Evolutionary conservation across 2,888 invertebrate genomes (phyloP).

Genomic region (Archips xylosteana): DNA sequence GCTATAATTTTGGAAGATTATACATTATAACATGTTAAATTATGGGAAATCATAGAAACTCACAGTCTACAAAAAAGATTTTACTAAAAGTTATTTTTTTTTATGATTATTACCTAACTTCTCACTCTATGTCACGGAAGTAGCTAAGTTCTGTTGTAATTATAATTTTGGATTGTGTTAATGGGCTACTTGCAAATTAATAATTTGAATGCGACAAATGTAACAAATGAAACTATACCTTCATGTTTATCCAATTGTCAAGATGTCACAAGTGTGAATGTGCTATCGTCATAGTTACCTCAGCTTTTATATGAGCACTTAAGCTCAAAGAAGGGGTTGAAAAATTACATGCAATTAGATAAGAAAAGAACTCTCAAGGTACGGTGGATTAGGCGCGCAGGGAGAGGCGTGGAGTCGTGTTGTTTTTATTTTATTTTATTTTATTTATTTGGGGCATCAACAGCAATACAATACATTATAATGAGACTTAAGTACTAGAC

Average conservation of each 20-base stretch:
- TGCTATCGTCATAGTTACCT: slow-evolving; percentile 44
- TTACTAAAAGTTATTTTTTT: no score
- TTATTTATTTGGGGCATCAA: neutral
- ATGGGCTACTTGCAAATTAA: neutral
- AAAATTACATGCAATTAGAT: slow-evolving; percentile 73
- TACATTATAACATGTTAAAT: no score
- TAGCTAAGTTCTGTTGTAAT: neutral
- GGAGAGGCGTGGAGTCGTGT: slow-evolving; percentile 54
- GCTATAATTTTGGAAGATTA: no score
- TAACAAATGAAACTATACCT: slow-evolving; percentile 49
- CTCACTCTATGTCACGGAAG: no score
- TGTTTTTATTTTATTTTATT: no score
- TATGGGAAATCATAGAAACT: no score
- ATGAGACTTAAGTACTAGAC: no score
- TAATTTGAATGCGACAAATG: neutral
- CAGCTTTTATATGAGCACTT: slow-evolving; percentile 67
- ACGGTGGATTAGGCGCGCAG: slow-evolving; percentile 52
- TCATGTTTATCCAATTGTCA: slow-evolving; percentile 52
- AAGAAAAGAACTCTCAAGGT: slow-evolving; percentile 76
- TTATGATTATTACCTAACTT: no score
- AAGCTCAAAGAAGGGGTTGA: slow-evolving; percentile 68
- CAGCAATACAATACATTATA: no score
- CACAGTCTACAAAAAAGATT: no score
- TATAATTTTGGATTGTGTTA: neutral
- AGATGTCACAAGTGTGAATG: slow-evolving; percentile 45